These are phyloP conservation scores for Remorina albescens DNA, from an alignment of 2,797 vertebrate genomes.

Conservation along the genomic window DNA sequence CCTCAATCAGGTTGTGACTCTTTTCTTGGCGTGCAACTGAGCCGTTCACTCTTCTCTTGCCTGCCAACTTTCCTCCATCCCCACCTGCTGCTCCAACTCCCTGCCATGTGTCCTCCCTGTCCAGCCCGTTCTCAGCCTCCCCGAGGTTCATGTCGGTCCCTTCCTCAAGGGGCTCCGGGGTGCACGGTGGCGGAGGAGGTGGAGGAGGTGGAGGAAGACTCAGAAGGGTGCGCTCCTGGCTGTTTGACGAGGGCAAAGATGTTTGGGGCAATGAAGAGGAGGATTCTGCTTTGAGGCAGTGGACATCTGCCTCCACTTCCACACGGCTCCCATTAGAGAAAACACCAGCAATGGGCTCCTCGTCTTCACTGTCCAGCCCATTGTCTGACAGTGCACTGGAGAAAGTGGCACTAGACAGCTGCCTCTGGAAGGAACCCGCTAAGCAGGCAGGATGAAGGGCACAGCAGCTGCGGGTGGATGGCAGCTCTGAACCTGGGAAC, in stretches of 20 bases:
- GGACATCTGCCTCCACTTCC: slow-evolving; percentile 95
- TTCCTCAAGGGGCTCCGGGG: slow-evolving; percentile 86
- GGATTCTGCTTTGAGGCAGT: slow-evolving; percentile 84
- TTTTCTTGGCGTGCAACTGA: slow-evolving; percentile 93
- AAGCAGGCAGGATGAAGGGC: slow-evolving; percentile 89
- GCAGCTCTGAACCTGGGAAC: slow-evolving; percentile 70
- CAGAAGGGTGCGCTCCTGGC: slow-evolving; percentile 57
- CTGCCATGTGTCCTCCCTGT: slow-evolving; percentile 73
- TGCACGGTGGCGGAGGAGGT: slow-evolving; percentile 73
- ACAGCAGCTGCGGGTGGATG: slow-evolving; percentile 86
- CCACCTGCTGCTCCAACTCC: slow-evolving; percentile 72
- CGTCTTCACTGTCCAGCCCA: slow-evolving; percentile 96
- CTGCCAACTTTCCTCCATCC: slow-evolving; percentile 67
- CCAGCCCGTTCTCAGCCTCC: slow-evolving; percentile 59
- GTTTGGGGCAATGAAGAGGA: slow-evolving; percentile 46
- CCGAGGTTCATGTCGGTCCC: slow-evolving; percentile 76
- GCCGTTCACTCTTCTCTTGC: slow-evolving; percentile 90
- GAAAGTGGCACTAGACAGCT: slow-evolving; percentile 97
- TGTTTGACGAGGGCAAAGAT: slow-evolving; percentile 23
- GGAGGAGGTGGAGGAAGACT: slow-evolving; percentile 74
- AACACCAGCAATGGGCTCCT: slow-evolving; percentile 96
- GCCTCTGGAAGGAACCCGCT: slow-evolving; percentile 92
- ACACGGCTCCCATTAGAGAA: slow-evolving; percentile 96
- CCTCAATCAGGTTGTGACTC: slow-evolving; percentile 97
- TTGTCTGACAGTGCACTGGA: slow-evolving; percentile 98